These are phyloP conservation scores for Drosophila sp. DNA, from an alignment of 1,140 invertebrate species.

Conservation along the genomic window DNA sequence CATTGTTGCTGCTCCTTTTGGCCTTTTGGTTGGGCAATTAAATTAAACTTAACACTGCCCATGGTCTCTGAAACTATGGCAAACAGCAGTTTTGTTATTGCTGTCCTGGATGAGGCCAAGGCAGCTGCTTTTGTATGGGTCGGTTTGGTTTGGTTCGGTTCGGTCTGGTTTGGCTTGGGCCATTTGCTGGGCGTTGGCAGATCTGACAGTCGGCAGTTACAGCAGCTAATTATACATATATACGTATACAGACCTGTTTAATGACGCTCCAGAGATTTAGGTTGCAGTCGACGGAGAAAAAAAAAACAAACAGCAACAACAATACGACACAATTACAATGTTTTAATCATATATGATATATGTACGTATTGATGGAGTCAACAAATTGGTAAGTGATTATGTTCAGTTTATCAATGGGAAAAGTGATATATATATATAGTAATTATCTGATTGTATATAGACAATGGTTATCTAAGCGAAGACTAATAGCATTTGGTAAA, in stretches of 20 bases:
- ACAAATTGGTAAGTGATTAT: constrained; percentile 7
- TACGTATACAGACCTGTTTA: constrained; percentile 14
- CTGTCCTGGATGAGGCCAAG: constrained; percentile 2
- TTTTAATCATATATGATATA: constrained; percentile 9
- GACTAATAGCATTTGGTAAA: too few species aligned
- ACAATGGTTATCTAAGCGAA: background rate
- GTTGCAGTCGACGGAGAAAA: constrained; percentile 3
- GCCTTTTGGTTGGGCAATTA: constrained; percentile 25
- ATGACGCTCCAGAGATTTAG: constrained; percentile 20
- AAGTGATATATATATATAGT: background rate
- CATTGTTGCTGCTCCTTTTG: constrained; percentile 23
- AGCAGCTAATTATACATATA: constrained; percentile 19
- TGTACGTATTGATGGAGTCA: constrained; percentile 2
- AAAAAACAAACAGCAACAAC: background rate
- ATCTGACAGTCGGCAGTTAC: constrained; percentile 14
- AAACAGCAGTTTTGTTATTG: constrained; percentile 15
- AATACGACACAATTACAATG: constrained; percentile 4
- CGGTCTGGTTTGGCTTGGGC: background rate
- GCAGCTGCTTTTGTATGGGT: background rate
- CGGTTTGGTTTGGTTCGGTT: background rate
- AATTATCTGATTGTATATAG: background rate
- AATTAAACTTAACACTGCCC: constrained; percentile 27
- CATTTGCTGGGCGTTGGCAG: constrained; percentile 7
- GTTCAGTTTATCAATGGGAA: background rate
- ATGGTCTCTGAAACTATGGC: constrained; percentile 14